These are phyloP conservation scores for rabbit (Oryctolagus cuniculus) DNA, from an alignment of 2,113 vertebrate genomes.

Conservation along the genomic window DNA sequence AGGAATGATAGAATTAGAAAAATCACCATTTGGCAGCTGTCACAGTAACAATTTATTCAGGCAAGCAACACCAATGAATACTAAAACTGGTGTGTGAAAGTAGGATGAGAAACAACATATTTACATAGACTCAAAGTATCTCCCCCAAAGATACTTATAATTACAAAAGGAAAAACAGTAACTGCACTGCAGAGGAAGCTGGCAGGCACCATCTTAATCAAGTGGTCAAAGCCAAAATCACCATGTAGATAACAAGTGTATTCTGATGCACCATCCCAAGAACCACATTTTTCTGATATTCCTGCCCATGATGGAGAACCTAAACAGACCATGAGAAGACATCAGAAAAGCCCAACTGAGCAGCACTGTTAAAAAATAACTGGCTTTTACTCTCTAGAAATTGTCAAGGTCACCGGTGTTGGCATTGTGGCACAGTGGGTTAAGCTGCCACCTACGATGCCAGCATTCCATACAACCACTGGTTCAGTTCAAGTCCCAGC, in stretches of 20 bases:
- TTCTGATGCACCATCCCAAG: background rate
- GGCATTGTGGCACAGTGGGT: background rate
- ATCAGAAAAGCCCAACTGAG: background rate
- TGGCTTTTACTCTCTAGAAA: background rate
- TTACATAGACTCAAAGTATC: background rate
- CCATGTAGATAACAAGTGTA: background rate
- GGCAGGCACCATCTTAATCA: background rate
- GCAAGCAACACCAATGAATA: background rate
- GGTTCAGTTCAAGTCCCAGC: too few species aligned
- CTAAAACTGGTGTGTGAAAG: background rate
- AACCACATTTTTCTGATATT: background rate
- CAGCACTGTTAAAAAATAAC: background rate
- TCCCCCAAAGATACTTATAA: background rate
- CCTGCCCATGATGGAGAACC: background rate
- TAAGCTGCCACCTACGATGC: too few species aligned
- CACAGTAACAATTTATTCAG: slow-evolving; percentile 46
- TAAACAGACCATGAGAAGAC: background rate
- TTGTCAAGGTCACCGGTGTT: background rate
- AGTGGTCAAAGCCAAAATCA: background rate
- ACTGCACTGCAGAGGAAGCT: background rate
- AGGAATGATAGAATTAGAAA: slow-evolving; percentile 50
- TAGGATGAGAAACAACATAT: slow-evolving; percentile 24
- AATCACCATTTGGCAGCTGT: slow-evolving; percentile 4
- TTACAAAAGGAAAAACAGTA: slow-evolving; percentile 1
- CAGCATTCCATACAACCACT: too few species aligned